phyloP scores from a whole-genome alignment of 2,888 invertebrate genomes.

The Leptinotarsa peninsularis region DNA sequence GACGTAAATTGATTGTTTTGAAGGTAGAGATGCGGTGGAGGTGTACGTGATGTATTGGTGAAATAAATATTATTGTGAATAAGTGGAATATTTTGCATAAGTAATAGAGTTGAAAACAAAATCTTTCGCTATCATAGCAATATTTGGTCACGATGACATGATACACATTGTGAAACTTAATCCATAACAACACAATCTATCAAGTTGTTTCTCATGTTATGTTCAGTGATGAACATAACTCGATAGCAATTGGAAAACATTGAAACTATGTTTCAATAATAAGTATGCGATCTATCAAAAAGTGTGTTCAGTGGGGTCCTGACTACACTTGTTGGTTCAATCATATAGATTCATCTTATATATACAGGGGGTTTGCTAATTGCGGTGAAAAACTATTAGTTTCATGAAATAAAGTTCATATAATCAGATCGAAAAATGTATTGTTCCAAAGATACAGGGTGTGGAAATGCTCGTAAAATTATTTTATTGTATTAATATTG shows the following conservation, averaged over 20 bases:
- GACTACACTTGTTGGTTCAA: too few species aligned
- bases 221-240: not conserved
- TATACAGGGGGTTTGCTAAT: too few species aligned
- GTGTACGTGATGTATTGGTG: not conserved
- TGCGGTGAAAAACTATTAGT: too few species aligned
- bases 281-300: too few species aligned
- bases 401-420: too few species aligned
- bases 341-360: too few species aligned
- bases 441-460: too few species aligned
- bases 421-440: too few species aligned
- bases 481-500: too few species aligned
- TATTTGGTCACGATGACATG: not conserved
- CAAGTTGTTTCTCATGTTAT: not conserved
- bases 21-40: not conserved
- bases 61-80: slow-evolving; percentile 1
- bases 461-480: too few species aligned
- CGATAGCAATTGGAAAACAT: too few species aligned
- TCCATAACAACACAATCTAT: not conserved
- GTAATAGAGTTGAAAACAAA: not conserved
- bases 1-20: not conserved
- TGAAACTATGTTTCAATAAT: not conserved
- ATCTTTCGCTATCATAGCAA: not conserved
- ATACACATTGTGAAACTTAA: not conserved
- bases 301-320: too few species aligned
- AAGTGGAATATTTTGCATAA: not conserved